Evolutionary conservation across 2,888 invertebrate genomes (phyloP).

Genomic region (Anorthoa munda): DNA sequence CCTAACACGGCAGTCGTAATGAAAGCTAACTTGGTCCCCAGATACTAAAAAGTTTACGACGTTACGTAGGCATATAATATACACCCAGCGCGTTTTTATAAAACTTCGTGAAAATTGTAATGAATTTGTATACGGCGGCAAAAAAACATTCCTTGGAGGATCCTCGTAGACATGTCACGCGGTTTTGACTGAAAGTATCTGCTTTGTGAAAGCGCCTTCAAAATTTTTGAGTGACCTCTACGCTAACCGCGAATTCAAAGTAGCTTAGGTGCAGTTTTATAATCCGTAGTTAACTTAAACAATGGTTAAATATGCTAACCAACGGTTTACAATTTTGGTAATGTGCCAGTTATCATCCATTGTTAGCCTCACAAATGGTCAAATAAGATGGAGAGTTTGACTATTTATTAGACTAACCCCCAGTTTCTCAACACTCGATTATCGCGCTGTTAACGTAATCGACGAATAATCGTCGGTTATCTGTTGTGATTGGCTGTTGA

Average conservation of each 20-base stretch:
- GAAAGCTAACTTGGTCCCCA: conserved; percentile 64
- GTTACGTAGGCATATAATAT: conserved; percentile 61
- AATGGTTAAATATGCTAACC: too few species aligned
- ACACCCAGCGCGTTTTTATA: conserved; percentile 53
- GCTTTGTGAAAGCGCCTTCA: conserved; percentile 21
- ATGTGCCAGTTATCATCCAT: too few species aligned
- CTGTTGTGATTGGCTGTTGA: too few species aligned
- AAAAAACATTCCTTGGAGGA: conserved; percentile 37
- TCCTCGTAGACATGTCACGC: conserved; percentile 1
- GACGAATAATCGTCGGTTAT: too few species aligned
- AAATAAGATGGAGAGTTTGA: too few species aligned
- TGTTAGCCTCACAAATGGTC: too few species aligned
- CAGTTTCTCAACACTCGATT: too few species aligned
- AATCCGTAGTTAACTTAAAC: too few species aligned
- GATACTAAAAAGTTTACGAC: conserved; percentile 68
- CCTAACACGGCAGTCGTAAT: conserved; percentile 58
- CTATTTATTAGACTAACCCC: too few species aligned
- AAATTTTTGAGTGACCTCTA: background rate
- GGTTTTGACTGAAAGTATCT: conserved; percentile 2
- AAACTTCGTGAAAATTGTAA: conserved; percentile 62
- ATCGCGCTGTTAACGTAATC: too few species aligned
- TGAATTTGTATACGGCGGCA: conserved; percentile 53
- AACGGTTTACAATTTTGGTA: too few species aligned
- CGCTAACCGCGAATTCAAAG: conserved; percentile 22
- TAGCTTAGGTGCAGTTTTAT: background rate